phyloP scores from a whole-genome alignment of 2,888 invertebrate genomes.

The Eugnorisma glareosa region DNA sequence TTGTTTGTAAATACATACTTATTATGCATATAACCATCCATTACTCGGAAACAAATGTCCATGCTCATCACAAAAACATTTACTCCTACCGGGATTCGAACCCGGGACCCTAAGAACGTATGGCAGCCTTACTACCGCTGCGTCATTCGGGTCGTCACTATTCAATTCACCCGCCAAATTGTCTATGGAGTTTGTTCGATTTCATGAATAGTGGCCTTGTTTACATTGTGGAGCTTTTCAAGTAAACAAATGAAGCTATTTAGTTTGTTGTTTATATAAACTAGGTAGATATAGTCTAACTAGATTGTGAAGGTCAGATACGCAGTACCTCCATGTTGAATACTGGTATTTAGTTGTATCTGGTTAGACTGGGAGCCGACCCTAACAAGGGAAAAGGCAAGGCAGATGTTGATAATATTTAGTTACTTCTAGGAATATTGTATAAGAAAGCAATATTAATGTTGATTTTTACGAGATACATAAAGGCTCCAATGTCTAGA shows the following conservation, averaged over 20 bases:
- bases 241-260: not conserved
- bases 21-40: too few species aligned
- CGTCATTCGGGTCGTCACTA: too few species aligned
- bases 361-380: not conserved
- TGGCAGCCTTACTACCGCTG: too few species aligned
- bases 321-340: not conserved
- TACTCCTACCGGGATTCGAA: too few species aligned
- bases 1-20: too few species aligned
- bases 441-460: not conserved
- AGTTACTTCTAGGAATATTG: not conserved
- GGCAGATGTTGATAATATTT: not conserved
- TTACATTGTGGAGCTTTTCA: not conserved
- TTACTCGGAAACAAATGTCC: too few species aligned
- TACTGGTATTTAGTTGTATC: not conserved
- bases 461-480: not conserved
- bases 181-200: not conserved
- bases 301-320: not conserved
- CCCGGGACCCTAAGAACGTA: too few species aligned
- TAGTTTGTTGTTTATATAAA: not conserved
- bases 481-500: not conserved
- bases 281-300: not conserved
- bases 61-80: too few species aligned
- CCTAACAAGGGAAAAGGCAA: not conserved
- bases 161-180: not conserved
- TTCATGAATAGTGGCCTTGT: not conserved